Base-by-base conservation (phyloP, 2,888 invertebrate species). In the Camptogramma bilineatum region DNA sequence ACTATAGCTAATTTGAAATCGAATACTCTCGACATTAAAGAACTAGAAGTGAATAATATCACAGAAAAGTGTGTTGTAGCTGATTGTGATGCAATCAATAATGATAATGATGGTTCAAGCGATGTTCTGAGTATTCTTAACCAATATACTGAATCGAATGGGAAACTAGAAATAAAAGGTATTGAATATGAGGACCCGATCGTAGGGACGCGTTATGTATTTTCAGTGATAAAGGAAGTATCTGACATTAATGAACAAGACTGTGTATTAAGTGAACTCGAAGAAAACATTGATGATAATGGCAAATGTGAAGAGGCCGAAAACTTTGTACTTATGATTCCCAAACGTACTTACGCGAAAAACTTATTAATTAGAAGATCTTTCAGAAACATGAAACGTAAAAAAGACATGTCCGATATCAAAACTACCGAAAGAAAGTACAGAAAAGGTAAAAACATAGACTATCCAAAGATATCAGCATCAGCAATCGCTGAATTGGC, bases 381-480 rank as follows among this genome's bases (percentile, higher is more conserved):
- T 21, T 55, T 71, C 74, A 72, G 73, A 86, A 16, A 76, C 75
- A 53, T 86, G 44, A 90, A 92, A 77, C 86, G 91, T 42, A 91
- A 90, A 75, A 73, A 75, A 50, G 78, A 82, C 51, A 77, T 79
- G 73, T 60, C 70, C 21, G 85, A 87, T 68, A 59, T 71, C 8
- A 80, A 78, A 71, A 66, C 75, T 4, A 65, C 53, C 31, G 73
- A 68, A 51, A 91, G 83, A 71, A 87, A 76, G 62, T 90, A 89
- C 54, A 82, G 89, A 68, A 90, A 90, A 78, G 82, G 86, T 4
- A 92, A 88, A 78, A 84, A 89, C 69, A 92, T 92, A 58, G 89
- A 93, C 68, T 77, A 78, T 61, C 83, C 86, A 5, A 91, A 86
- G 80, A 70, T 83, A 42, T 81, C 77, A 0, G 47, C 66, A 4